These are phyloP conservation scores for Neofelis nebulosa DNA, from an alignment of 2,113 vertebrate species.

Conservation along the genomic window DNA sequence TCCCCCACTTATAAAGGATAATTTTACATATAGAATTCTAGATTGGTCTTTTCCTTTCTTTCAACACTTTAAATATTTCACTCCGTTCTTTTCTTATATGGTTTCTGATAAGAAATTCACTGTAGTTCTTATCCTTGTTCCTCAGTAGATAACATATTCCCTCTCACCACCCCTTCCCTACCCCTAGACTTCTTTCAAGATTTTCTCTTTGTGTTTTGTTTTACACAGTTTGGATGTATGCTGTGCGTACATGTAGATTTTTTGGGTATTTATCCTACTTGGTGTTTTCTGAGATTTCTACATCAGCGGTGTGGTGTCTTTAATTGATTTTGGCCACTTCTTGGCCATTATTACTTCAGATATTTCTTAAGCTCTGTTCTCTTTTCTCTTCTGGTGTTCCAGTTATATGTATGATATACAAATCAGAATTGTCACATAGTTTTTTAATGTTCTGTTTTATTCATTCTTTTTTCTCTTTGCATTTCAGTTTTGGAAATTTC, in stretches of 20 bases:
- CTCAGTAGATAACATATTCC: neutral
- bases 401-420: neutral
- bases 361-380: neutral
- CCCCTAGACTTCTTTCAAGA: neutral
- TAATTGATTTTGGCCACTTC: constrained; percentile 4
- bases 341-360: neutral
- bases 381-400: neutral
- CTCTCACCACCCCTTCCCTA: neutral
- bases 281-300: neutral
- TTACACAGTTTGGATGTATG: neutral
- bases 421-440: neutral
- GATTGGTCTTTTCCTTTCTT: neutral
- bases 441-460: neutral
- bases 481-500: constrained; percentile 19
- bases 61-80: neutral
- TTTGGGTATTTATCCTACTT: neutral
- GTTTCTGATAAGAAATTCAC: neutral
- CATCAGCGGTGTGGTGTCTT: neutral
- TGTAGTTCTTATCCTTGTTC: neutral
- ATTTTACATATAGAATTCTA: neutral
- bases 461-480: neutral
- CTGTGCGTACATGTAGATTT: neutral
- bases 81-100: neutral
- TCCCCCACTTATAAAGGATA: neutral
- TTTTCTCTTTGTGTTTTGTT: neutral